Conservation (phyloP, 1,140 invertebrate genomes). For the Heliconius congener region DNA sequence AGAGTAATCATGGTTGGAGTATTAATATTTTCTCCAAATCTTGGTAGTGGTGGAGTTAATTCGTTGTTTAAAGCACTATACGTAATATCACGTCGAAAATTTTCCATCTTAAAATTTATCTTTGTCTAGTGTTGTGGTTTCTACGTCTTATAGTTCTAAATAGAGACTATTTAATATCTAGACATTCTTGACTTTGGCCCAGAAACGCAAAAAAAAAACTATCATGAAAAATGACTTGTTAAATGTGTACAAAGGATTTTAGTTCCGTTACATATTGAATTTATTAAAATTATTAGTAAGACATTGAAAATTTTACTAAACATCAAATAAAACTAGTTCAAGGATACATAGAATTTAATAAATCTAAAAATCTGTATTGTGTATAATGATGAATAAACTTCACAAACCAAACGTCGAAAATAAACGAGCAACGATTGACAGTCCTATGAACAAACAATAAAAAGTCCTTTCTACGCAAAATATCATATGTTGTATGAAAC, state of each 20-base stretch:
- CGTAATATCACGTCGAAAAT: slow-evolving; percentile 70
- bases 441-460: slow-evolving; percentile 34
- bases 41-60: slow-evolving; percentile 60
- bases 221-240: slow-evolving; percentile 50
- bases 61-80: slow-evolving; percentile 72
- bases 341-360: slow-evolving; percentile 72
- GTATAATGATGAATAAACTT: slow-evolving; percentile 56
- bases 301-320: slow-evolving; percentile 9
- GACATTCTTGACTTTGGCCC: slow-evolving; percentile 72
- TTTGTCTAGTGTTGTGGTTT: slow-evolving; percentile 44
- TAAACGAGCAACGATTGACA: slow-evolving; percentile 67
- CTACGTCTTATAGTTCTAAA: slow-evolving; percentile 58
- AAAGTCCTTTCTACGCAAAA: slow-evolving; percentile 32
- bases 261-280: slow-evolving; percentile 38
- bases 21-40: slow-evolving; percentile 52
- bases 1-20: slow-evolving; percentile 64
- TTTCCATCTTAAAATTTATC: slow-evolving; percentile 58
- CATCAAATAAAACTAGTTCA: slow-evolving; percentile 48
- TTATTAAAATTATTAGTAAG: slow-evolving; percentile 40
- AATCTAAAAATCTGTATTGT: slow-evolving; percentile 43
- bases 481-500: slow-evolving; percentile 3
- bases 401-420: slow-evolving; percentile 74
- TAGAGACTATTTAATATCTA: slow-evolving; percentile 59
- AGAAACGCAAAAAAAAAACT: slow-evolving; percentile 59
- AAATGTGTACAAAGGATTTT: slow-evolving; percentile 57